A percentile compares a stretch with the other conserved stretches of the same genome.
Evolutionary conservation across 2,888 invertebrate genomes (phyloP).

Genomic region (Acheta domesticus): DNA sequence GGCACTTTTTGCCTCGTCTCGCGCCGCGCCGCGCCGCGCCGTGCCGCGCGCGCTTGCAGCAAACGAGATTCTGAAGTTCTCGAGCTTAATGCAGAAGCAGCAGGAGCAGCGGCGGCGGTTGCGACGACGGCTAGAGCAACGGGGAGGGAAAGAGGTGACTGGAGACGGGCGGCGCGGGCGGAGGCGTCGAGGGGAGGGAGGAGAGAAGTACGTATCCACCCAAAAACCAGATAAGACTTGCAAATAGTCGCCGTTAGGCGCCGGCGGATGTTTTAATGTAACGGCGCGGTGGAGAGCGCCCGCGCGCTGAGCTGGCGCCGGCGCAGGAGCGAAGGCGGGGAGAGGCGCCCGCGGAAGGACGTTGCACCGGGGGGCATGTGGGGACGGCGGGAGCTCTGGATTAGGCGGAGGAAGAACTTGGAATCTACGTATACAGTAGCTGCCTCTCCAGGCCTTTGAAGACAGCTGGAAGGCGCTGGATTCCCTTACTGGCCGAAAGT

Average conservation of each 20-base stretch:
- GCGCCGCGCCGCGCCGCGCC: too few species aligned
- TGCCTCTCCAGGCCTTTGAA: too few species aligned
- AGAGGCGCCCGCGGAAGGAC: too few species aligned
- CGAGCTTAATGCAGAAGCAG: not conserved
- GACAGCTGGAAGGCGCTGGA: too few species aligned
- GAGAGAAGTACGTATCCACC: not conserved
- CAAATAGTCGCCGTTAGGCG: constrained; percentile 18
- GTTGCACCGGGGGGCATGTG: too few species aligned
- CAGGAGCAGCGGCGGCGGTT: not conserved
- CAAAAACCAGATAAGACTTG: constrained; percentile 18
- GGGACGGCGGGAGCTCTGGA: too few species aligned
- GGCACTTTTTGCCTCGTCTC: not conserved
- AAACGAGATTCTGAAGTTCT: constrained; percentile 18
- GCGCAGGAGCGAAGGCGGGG: not conserved
- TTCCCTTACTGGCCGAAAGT: too few species aligned
- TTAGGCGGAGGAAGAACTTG: too few species aligned
- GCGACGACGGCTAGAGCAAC: not conserved
- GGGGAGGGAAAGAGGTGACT: not conserved
- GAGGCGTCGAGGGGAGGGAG: not conserved
- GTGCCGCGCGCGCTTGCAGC: not conserved
- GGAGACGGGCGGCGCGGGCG: not conserved
- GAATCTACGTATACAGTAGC: too few species aligned
- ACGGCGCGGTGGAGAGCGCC: not conserved
- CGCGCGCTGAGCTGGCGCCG: not conserved
- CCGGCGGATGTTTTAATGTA: constrained; percentile 9